Base-by-base conservation (phyloP, 2,888 invertebrate genomes). In the Synergus japonicus region DNA sequence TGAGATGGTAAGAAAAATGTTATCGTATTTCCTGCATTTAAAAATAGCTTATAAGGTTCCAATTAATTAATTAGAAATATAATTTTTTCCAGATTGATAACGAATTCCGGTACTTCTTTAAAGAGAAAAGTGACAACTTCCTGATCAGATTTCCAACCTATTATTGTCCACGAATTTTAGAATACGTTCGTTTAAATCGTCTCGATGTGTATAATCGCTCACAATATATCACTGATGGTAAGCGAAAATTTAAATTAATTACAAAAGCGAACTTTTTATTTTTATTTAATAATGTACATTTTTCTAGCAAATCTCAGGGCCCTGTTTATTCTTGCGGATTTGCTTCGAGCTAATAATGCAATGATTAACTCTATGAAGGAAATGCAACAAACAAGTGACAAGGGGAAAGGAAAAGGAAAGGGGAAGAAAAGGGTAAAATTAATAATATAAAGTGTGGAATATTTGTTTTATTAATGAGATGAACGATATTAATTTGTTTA, bases 111-210 rank as follows among this genome's bases (percentile, higher is more conserved):
- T 49, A 15, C 10, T 46, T 78, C 58, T 78, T 78, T 66, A 22
- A 41, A 41, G 78, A 66, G 12, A 66, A 66, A 49, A 66, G 54
- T 13, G 58, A 54, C 10, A 78, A 78, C 18, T 78, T 78, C 15
- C 15, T 78, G 4, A n/a, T 10, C 2, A 78, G 41, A 13, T 78
- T 78, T 54, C 67, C 78, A 18, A 58, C 67, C 8, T 66, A 49
- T 46, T 77, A 66, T n/a, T 13, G 66, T 49, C 77, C 65, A 18
- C n/a, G 77, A 18, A 66, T 66, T 43, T 78, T 80, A 22, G 78
- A 58, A 44, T 78, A 78, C 69, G 77, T 73, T 5, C 69, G 67
- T 37, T 69, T 78, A 15, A 64, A 79, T 63, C 77, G 66, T 60
- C 22, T 49, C 0, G 18, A 29, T 18, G 43, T 44, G 15, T 76